Conservation (phyloP, 2,113 vertebrate genomes). For the Xenopus borealis region DNA sequence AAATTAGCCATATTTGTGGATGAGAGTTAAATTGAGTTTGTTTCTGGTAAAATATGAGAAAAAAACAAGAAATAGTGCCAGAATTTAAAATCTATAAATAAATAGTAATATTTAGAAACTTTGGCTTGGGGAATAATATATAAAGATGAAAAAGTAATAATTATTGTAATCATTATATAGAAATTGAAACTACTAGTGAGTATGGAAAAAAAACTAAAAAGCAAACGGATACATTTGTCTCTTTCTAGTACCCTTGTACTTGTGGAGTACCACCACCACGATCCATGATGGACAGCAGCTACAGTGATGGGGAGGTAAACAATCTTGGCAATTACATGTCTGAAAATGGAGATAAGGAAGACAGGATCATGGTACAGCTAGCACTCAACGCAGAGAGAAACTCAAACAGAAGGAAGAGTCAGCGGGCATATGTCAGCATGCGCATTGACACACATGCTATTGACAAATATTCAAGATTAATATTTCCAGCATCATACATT, state of each 20-base stretch:
- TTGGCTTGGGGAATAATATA: too few relatives aligned
- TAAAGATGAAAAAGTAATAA: too few relatives aligned
- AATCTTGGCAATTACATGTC: constrained; percentile 75
- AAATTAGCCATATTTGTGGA: too few relatives aligned
- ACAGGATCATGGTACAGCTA: constrained; percentile 84
- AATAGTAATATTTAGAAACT: too few relatives aligned
- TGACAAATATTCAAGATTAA: constrained; percentile 92
- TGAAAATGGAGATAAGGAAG: constrained; percentile 77
- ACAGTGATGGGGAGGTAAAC: constrained; percentile 79
- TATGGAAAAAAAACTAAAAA: too few relatives aligned
- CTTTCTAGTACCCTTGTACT: constrained; percentile 78
- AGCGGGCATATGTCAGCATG: constrained; percentile 85
- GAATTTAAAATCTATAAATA: too few relatives aligned
- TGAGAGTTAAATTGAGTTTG: too few relatives aligned
- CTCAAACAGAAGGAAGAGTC: constrained; percentile 72
- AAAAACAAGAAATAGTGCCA: too few relatives aligned
- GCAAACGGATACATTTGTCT: not conserved
- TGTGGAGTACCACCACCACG: constrained; percentile 80
- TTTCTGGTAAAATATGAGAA: too few relatives aligned
- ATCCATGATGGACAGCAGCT: constrained; percentile 76
- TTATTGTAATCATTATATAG: too few relatives aligned
- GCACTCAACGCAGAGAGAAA: constrained; percentile 75
- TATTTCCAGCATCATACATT: constrained; percentile 91
- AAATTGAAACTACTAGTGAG: too few relatives aligned
- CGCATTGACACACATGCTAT: constrained; percentile 95